Evolutionary conservation across 2,797 vertebrate genomes (phyloP).

Genomic region (Acipenser ruthenus): DNA sequence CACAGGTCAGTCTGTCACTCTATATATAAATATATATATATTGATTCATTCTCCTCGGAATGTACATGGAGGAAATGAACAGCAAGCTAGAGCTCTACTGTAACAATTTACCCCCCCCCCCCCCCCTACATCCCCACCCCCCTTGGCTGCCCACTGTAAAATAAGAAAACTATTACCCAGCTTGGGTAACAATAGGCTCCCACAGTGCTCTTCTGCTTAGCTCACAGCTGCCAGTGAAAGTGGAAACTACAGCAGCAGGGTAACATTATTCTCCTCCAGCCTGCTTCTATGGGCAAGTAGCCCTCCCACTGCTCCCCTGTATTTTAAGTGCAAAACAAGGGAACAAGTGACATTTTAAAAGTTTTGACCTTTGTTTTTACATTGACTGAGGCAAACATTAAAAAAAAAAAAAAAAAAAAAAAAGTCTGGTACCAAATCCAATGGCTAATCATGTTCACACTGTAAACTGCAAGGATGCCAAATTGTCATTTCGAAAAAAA

Average conservation of each 20-base stretch:
- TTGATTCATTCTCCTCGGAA: not conserved
- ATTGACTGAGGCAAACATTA: conserved; percentile 57
- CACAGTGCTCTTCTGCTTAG: conserved; percentile 71
- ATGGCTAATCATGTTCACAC: conserved; percentile 4
- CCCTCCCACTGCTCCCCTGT: conserved; percentile 65
- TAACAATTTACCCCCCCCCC: conserved; percentile 40
- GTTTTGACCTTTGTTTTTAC: conserved; percentile 74
- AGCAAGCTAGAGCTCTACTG: conserved; percentile 10
- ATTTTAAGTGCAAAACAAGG: conserved; percentile 80
- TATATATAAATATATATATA: too few relatives aligned
- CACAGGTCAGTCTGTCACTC: not conserved
- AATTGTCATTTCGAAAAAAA: not conserved
- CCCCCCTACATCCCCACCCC: conserved; percentile 45
- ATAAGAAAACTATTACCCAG: conserved; percentile 76
- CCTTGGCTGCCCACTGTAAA: conserved; percentile 68
- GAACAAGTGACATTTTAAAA: conserved; percentile 84
- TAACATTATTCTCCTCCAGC: conserved; percentile 67
- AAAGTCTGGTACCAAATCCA: conserved; percentile 2
- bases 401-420: conserved; percentile 11
- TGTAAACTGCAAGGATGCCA: not conserved
- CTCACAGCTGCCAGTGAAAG: conserved; percentile 67
- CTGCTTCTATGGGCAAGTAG: conserved; percentile 69
- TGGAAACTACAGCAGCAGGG: conserved; percentile 66
- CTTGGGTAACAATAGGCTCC: conserved; percentile 76
- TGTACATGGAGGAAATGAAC: conserved; percentile 11